Evolutionary conservation across 2,888 invertebrate species (phyloP).

Genomic region (Leptopilina drosophilae): DNA sequence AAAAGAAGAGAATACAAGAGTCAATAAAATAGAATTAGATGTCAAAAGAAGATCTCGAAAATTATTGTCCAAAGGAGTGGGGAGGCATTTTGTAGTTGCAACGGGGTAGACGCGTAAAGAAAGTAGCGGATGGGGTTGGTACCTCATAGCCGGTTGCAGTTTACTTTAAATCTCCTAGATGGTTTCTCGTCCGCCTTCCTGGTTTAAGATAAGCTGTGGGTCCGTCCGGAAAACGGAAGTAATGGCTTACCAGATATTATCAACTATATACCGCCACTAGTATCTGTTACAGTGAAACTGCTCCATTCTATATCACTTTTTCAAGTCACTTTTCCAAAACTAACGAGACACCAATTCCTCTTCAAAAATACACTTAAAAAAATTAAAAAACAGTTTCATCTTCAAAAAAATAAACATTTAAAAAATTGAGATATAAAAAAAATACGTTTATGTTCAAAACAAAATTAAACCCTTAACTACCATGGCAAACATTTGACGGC

Average conservation of each 20-base stretch:
- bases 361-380: background rate
- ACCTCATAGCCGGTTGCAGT: conserved; percentile 54
- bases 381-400: background rate
- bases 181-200: conserved; percentile 63
- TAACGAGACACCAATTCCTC: conserved; percentile 13
- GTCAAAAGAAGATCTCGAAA: too few relatives aligned
- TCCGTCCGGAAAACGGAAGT: conserved; percentile 70
- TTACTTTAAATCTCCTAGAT: conserved; percentile 70
- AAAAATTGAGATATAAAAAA: background rate
- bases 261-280: conserved; percentile 57
- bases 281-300: conserved; percentile 53
- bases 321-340: conserved; percentile 51
- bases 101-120: conserved; percentile 7
- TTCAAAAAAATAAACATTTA: too few relatives aligned
- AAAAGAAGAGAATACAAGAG: too few relatives aligned
- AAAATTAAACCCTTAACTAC: too few relatives aligned
- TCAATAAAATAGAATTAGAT: too few relatives aligned
- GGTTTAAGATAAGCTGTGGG: conserved; percentile 69
- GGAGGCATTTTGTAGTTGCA: background rate
- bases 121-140: conserved; percentile 24
- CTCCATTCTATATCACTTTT: conserved; percentile 63
- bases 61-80: background rate
- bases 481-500: too few relatives aligned
- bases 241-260: conserved; percentile 75
- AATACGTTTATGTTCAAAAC: too few relatives aligned